Evolutionary conservation across 2,113 vertebrate species (phyloP).

Genomic region (Athene cunicularia): DNA sequence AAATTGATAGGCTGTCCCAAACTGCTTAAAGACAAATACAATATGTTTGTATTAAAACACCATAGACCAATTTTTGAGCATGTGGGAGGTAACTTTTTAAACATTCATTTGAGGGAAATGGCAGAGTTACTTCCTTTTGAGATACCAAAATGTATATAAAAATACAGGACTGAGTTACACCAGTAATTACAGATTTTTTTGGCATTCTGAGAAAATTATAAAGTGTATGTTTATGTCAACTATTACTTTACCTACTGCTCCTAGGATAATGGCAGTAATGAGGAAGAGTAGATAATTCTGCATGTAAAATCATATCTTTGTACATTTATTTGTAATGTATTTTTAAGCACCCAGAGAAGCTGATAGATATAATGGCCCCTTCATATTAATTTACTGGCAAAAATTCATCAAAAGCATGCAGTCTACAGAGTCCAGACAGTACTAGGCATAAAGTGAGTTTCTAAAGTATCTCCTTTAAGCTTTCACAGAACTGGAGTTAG

Average conservation of each 20-base stretch:
- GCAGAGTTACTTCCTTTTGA: not conserved
- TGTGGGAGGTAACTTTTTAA: not conserved
- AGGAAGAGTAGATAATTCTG: not conserved
- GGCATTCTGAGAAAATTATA: not conserved
- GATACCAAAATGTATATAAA: not conserved
- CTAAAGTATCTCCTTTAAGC: not conserved
- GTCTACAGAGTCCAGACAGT: not conserved
- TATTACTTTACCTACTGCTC: not conserved
- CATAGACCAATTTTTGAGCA: not conserved
- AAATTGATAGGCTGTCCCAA: not conserved
- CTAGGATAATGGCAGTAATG: not conserved
- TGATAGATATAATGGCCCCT: not conserved
- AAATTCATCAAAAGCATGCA: not conserved
- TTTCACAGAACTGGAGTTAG: not conserved
- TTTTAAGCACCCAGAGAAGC: not conserved
- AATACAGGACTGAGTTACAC: not conserved
- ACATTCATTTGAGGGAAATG: not conserved
- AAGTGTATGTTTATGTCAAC: not conserved
- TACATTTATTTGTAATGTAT: not conserved
- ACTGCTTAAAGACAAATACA: not conserved
- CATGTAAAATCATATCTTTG: not conserved
- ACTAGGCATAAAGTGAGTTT: not conserved
- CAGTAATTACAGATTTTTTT: not conserved
- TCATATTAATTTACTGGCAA: not conserved
- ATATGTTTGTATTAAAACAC: accelerated